Percentiles rank a stretch among this genome's conserved stretches.
These are phyloP conservation scores for Lepidocyrtinus sp. DNA, from an alignment of 2,888 invertebrate genomes.

Conservation along the genomic window DNA sequence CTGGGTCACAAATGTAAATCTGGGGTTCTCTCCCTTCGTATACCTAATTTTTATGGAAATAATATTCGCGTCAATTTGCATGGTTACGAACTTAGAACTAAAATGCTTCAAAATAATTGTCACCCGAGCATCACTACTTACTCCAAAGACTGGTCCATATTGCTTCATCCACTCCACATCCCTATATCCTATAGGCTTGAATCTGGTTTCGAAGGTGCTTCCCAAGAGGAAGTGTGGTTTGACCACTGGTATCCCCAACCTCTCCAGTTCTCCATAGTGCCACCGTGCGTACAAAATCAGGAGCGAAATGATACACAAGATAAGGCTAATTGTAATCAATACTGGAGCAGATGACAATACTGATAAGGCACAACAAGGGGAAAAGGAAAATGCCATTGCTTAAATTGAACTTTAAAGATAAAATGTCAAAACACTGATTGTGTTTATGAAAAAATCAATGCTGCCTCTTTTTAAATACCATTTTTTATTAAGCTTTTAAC, in stretches of 20 bases:
- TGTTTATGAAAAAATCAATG: no score
- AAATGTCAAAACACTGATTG: no score
- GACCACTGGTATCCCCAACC: slow-evolving; percentile 57
- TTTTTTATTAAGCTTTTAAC: no score
- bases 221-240: slow-evolving; percentile 60
- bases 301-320: background rate
- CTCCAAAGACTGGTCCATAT: slow-evolving; percentile 64
- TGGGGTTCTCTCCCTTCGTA: slow-evolving; percentile 47
- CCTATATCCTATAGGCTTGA: slow-evolving; percentile 36
- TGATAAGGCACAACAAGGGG: no score
- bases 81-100: background rate
- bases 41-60: background rate
- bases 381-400: no score
- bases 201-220: slow-evolving; percentile 46
- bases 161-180: slow-evolving; percentile 62
- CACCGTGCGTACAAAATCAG: slow-evolving; percentile 49
- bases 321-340: no score
- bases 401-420: no score
- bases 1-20: slow-evolving; percentile 45
- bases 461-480: no score
- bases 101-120: no score
- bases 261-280: slow-evolving; percentile 48
- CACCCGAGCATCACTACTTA: no score
- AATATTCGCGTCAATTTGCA: background rate
- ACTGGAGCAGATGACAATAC: no score